Base-by-base conservation (phyloP, 2,113 vertebrate genomes). In the Terrapene triunguis region DNA sequence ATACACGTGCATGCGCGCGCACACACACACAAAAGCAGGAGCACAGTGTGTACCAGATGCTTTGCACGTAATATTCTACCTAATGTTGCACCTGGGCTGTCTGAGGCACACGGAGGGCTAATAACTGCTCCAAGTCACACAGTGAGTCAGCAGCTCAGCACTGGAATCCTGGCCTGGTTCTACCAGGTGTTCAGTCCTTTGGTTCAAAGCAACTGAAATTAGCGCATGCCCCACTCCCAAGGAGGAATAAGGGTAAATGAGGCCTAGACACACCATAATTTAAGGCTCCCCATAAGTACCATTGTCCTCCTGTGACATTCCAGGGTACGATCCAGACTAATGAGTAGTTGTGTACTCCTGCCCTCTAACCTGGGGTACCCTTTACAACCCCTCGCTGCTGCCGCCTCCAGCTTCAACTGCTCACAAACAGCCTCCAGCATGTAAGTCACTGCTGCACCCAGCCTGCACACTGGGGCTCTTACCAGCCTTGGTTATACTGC, bases 281-380 rank as follows among this genome's bases (percentile, higher is more conserved):
- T 27, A 79, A 72, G 13, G 76, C 0, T 0, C 48, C 54, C 24
- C 57, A 55, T 10, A 27, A 88, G 79, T 0, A 0, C 4, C 12
- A 44, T 29, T 53, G 74, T 17, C 94, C 32, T 88, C 82, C 54
- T 72, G n/a, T 72, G 35, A 38, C n/a, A 38, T 72, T 38, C 19
- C 65, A 38, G 8, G 17, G 65, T 22, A 38, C 65, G 22, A 22
- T 38, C 65, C n/a, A 38, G 65, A 38, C 57, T 22, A n/a, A n/a
- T 10, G 21, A 72, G 35, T 72, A 72, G n/a, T n/a, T 22, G 17
- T 72, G 17, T 38, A 69, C 17, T 17, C 62, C 65, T n/a, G 16
- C 17, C 35, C 35, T 21, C 65, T 38, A 17, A 21, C 35, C 17
- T n/a, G 65, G 16, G 17, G 65, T 8, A 14, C 8, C 35, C 65